Percentiles rank a stretch among this genome's conserved stretches.
Evolutionary conservation across 2,113 vertebrate species (phyloP).

Genomic region (Gobiocypris rarus): DNA sequence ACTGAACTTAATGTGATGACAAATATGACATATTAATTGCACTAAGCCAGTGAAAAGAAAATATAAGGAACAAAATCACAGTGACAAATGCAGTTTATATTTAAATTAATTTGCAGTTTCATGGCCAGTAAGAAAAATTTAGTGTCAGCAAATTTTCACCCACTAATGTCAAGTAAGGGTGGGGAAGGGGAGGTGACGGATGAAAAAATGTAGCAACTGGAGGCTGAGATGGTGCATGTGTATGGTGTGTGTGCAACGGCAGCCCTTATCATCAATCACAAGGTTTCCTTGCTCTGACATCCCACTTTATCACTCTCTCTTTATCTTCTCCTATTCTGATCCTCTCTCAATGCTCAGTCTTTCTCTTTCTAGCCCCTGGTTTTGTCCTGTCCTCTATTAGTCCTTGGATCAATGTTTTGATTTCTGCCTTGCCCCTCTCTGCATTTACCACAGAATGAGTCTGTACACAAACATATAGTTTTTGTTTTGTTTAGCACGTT

Average conservation of each 20-base stretch:
- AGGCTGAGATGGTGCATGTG: neutral
- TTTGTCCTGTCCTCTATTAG: slow-evolving; percentile 14
- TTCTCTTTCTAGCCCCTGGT: neutral
- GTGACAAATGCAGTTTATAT: no score
- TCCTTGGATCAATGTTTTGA: neutral
- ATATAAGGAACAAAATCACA: no score
- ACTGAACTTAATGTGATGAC: neutral
- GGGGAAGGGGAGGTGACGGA: neutral
- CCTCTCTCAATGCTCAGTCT: slow-evolving; percentile 17
- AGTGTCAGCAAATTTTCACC: neutral
- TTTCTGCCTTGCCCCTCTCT: neutral
- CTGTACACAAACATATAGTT: neutral
- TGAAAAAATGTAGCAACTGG: neutral
- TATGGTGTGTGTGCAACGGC: neutral
- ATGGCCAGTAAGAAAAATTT: neutral
- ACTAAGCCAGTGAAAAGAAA: no score
- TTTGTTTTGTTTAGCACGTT: neutral
- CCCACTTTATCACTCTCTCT: slow-evolving; percentile 42
- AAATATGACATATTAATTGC: no score
- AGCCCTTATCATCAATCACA: slow-evolving; percentile 20
- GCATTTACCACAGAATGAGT: neutral
- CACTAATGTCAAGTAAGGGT: neutral
- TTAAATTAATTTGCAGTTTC: no score
- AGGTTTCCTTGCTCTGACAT: neutral
- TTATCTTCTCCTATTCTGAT: slow-evolving; percentile 34